Evolutionary conservation across 2,113 vertebrate species (phyloP), one percentile per base, ranked within the genome.

Genomic region (Actenoides hombroni): DNA sequence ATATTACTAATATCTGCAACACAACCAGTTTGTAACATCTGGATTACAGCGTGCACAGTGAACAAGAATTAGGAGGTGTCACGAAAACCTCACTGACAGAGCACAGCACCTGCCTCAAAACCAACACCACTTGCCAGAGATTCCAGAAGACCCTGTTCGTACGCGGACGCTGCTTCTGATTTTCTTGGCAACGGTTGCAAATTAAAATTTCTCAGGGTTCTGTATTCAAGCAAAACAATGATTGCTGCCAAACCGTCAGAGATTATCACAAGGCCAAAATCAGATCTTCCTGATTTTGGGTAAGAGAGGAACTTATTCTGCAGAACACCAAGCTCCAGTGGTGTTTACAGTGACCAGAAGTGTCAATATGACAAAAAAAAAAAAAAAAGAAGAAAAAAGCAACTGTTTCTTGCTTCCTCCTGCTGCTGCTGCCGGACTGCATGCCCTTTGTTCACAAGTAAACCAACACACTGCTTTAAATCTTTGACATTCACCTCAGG

Each of bases 381-480:
- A 69, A 17, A 1, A 39, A 69, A 23, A 7, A 31, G 75, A n/a
- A 7, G 10, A 74, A 60, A 59, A 77, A 56, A 16, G 1, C 44
- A 88, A 80, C 10, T 3, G 2, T 71, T 83, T 83, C 85, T 73
- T 90, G 39, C 56, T 31, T 92, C 39, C 35, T 94, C 33, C 54
- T 42, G 15, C 35, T 86, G 60, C 70, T 9, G 51, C 39, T n/a
- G 68, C 46, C 1, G 2, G 56, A 81, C 86, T 82, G 70, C 56
- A 80, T 0, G 5, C 31, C 65, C 83, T 60, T 83, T 81, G 76
- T 64, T 91, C 51, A 81, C n/a, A 67, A 70, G 53, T 81, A 91
- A 90, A 90, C 68, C 74, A 91, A 80, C n/a, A 90, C 39, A 79
- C 44, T 86, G 73, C 85, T 92, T 93, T 90, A 90, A 70, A 86